Evolutionary conservation across 2,113 vertebrate species (phyloP), one percentile per base, ranked within the genome.

Genomic region (Melierax canorus): DNA sequence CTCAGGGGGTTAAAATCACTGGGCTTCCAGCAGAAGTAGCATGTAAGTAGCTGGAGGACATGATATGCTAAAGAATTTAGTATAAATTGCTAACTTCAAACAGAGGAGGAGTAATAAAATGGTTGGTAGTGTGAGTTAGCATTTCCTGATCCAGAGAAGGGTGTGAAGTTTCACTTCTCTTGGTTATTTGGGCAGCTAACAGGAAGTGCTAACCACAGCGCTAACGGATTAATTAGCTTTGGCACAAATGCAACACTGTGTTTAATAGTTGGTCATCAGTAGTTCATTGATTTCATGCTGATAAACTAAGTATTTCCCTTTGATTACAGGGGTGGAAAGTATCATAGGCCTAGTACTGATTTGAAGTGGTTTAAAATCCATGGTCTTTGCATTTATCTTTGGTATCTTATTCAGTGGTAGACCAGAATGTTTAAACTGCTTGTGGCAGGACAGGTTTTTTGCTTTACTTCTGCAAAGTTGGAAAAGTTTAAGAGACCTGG

Each of bases 161-260:
- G 56, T 93, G 88, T 90, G 83, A 74, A 74, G 72, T 96, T 97
- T 95, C 91, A 97, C 82, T 96, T 94, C 88, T 90, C 74, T 93
- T 72, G 68, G 63, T 87, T 96, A 87, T 96, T 97, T 93, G 76
- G 68, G 43, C 55, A 81, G 73, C 60, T 81, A 81, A 81, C 51
- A 92, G 96, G 95, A 97, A 95, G 88, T 75, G 46, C 56, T 84
- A 93, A 93, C 94, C 88, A 77, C 76, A 88, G 56, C 29, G 30
- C 53, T 81, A 92, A 91, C 12, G 5, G 83, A 89, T 94, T 95
- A 95, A 87, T 94, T 85, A 59, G 48, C 39, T 84, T 68, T 95
- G 86, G 34, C 86, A 87, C 66, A 92, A 94, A n/a, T 75, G 46
- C 32, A 71, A 12, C 13, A 2, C 26, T 34, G 11, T 30, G 46